Percentiles rank a stretch among this genome's conserved stretches.
phyloP scores from a whole-genome alignment of 64 coral and sea anemone species.

The Stichodactyla helianthus region DNA sequence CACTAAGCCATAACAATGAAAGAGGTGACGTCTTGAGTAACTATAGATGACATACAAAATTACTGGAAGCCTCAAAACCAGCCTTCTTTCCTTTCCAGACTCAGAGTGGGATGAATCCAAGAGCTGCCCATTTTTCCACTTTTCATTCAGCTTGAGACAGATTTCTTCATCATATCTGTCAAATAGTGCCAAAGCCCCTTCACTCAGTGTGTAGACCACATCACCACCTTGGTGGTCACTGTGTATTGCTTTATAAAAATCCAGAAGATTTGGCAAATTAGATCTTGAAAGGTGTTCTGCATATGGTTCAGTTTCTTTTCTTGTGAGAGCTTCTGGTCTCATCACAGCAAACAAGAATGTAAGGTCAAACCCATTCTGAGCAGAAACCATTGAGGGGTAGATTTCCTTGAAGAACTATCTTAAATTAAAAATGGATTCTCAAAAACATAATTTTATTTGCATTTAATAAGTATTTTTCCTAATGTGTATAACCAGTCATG shows the following conservation, averaged over 20 bases:
- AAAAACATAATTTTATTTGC: no score
- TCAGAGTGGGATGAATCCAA: background rate
- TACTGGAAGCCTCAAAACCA: no score
- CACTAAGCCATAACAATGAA: no score
- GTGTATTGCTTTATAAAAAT: constrained; percentile 33
- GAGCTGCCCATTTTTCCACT: constrained; percentile 23
- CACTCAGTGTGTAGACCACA: constrained; percentile 19
- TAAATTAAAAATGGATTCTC: no score
- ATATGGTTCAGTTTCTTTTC: constrained; percentile 37
- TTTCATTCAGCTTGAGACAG: constrained; percentile 14
- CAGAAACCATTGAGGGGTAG: no score
- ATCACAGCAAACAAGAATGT: background rate
- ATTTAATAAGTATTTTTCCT: no score
- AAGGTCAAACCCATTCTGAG: background rate
- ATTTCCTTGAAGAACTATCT: no score
- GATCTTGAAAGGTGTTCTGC: background rate
- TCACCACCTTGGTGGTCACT: constrained; percentile 33
- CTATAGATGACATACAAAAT: no score
- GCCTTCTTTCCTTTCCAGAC: constrained; percentile 4
- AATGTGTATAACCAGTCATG: no score
- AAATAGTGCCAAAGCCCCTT: background rate
- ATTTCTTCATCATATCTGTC: constrained; percentile 15
- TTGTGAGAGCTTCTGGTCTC: constrained; percentile 24
- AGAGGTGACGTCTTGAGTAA: no score
- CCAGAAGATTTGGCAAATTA: constrained; percentile 25